Conservation (phyloP, 2,113 vertebrate species). For the Meriones unguiculatus region DNA sequence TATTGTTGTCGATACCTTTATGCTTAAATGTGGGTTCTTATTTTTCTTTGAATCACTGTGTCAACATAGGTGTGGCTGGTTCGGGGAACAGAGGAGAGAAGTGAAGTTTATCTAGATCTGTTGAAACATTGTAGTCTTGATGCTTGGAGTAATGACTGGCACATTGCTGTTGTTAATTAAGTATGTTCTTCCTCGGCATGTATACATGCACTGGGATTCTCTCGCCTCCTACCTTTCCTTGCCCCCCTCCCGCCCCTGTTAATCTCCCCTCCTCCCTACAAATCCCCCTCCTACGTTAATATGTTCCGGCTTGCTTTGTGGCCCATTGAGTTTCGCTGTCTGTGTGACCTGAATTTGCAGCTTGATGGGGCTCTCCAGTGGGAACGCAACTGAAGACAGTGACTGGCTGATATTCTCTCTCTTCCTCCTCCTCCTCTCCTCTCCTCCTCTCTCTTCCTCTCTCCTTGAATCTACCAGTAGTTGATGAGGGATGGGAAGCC, state of each 20-base stretch:
- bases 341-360: not conserved
- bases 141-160: conserved; percentile 62
- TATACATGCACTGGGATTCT: not conserved
- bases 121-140: conserved; percentile 55
- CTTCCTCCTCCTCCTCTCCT: not conserved
- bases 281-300: not conserved
- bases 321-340: not conserved
- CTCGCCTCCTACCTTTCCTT: not conserved
- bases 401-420: not conserved
- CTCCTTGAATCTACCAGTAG: not conserved
- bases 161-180: conserved; percentile 39
- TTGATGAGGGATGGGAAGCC: not conserved
- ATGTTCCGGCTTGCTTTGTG: not conserved
- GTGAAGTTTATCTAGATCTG: conserved; percentile 35
- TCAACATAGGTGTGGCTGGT: conserved; percentile 73
- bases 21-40: conserved; percentile 60
- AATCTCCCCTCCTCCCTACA: not conserved
- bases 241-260: not conserved
- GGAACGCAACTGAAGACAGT: too few species aligned
- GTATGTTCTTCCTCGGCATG: not conserved
- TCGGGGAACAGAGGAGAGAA: conserved; percentile 56
- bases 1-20: conserved; percentile 43
- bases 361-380: not conserved
- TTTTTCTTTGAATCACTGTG: conserved; percentile 72
- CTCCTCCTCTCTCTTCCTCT: not conserved